Base-by-base conservation (phyloP, 2,797 vertebrate genomes). In the Schizopygopsis pylzovi region DNA sequence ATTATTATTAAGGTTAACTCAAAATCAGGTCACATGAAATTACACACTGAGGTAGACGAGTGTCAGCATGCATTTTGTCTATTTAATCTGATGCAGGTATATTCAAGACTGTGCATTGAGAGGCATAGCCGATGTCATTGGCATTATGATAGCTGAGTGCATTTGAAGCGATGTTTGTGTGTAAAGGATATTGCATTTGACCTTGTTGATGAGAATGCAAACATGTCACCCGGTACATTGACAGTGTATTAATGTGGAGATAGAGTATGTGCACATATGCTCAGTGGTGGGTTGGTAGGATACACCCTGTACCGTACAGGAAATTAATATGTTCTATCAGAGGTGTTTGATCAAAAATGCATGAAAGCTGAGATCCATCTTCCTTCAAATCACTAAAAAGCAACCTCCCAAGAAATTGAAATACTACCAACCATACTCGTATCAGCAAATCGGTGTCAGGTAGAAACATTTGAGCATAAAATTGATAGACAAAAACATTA, bases 301-400 rank as follows among this genome's bases (percentile, higher is more conserved):
- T 68, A 79, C 76, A 63, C 16, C 15, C 16, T 16, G 79, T 79
- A 82, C 37, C 1, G 16, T 68, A 37, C 11, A 83, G 49, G 25
- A 84, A 56, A 71, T 87, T 65, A 89, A 89, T 65, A 77, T 12
- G 84, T 79, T 65, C 70, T 49, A 70, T 89, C 76, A 85, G 79
- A 87, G 33, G 76, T 73, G 56, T 85, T 85, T 78, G 81, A 89
- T 93, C 76, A 91, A 92, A 89, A 88, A 73, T 88, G 61, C 76
- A 92, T 86, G 88, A 91, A 87, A 63, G 67, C 68, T 83, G 83
- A 88, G 80, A 84, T 39, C 41, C 13, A 18, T 72, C 85, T 82
- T 85, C 88, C 84, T 90, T 90, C 75, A 18, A 81, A 81, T 81
- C 89, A 68, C 11, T 56, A 49, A 71, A 75, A 71, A 39, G 33